Base-by-base conservation (phyloP, 2,113 vertebrate species). In the Mobula hypostoma region DNA sequence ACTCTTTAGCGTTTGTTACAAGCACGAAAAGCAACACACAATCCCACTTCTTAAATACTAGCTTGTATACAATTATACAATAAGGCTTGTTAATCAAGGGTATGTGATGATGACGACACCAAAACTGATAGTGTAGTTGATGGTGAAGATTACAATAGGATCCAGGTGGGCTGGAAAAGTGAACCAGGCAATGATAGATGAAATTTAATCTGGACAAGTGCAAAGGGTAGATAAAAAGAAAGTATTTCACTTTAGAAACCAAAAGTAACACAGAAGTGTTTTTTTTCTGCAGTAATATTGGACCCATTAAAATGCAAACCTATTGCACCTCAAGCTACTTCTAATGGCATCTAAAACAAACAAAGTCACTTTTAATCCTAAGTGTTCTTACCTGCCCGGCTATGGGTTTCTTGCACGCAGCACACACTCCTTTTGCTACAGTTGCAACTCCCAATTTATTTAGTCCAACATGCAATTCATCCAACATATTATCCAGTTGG, bases 401-500 rank as follows among this genome's bases (percentile, higher is more conserved):
- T 19, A 99, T 99, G 9, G 99, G 98, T 94, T 99, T 99, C 96
- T 98, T 98, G 97, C 99, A 99, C 96, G 99, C 99, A 21, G 98
- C 99, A 0, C 99, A 99, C 66, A 99, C 98, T 0, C 99, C 99
- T 96, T 99, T 99, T 95, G 99, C 99, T 0, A 99, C 98, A 0
- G 99, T 99, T 94, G 99, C 98, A 11, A 99, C 99, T 0, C 99
- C 99, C 95, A 99, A 96, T 94, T 99, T 98, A 96, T 99, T 98
- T 94, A 99, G 97, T 96, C 99, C 99, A 0, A 98, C 99, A 96
- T 99, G 99, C 83, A 99, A 97, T 95, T 98, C 99, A 36, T 98
- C 99, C 93, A 99, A 96, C 99, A 99, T 99, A 97, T 98, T 99
- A 96, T 99, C 99, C 94, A 99, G 97, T 96, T 99, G 99, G 96